Evolutionary conservation across 2,797 vertebrate species (phyloP).

Genomic region (Pantherophis alleghaniensis): DNA sequence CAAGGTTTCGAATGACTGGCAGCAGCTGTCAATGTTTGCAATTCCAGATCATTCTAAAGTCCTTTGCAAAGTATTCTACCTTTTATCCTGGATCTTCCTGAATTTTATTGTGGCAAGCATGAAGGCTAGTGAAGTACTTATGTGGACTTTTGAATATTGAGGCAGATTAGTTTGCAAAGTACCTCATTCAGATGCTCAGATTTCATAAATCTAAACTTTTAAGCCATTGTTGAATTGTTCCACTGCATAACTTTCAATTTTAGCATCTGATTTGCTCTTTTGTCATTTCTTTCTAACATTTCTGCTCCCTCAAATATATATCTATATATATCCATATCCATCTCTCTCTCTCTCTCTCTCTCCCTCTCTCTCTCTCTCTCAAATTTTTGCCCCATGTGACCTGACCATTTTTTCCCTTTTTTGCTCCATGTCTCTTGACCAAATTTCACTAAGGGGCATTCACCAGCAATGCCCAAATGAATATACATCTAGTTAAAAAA

Average conservation of each 20-base stretch:
- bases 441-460: not conserved
- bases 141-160: not conserved
- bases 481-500: not conserved
- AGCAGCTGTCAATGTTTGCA: not conserved
- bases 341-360: too few species aligned
- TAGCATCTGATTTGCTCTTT: not conserved
- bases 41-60: not conserved
- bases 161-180: not conserved
- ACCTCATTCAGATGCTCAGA: not conserved
- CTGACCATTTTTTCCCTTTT: not conserved
- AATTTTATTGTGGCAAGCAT: not conserved
- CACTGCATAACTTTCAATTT: not conserved
- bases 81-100: not conserved
- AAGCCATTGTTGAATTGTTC: not conserved
- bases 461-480: not conserved
- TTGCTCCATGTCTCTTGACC: not conserved
- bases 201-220: not conserved
- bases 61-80: not conserved
- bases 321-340: too few species aligned
- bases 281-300: not conserved
- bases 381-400: not conserved
- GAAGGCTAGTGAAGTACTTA: not conserved
- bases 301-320: not conserved
- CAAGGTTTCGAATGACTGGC: not conserved
- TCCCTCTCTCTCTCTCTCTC: too few species aligned